phyloP scores from a whole-genome alignment of 2,888 invertebrate species.

The Eupeodes luniger region DNA sequence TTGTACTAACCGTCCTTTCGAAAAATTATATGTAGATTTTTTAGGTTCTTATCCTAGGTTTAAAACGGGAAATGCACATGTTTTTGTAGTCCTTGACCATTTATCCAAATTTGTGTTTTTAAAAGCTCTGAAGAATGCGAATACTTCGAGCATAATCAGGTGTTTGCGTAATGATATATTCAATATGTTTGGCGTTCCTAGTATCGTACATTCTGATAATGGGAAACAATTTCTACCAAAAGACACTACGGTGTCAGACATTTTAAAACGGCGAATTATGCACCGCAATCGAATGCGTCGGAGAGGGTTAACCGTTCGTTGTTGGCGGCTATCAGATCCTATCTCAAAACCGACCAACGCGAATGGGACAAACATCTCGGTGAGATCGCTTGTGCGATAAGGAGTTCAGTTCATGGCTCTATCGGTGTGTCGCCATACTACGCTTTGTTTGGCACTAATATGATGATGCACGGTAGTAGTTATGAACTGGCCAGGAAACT shows the following conservation, averaged over 20 bases:
- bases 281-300: constrained; percentile 57
- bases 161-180: background rate
- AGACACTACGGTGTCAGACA: background rate
- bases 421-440: no score
- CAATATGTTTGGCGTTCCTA: constrained; percentile 27
- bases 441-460: no score
- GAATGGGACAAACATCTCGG: constrained; percentile 64
- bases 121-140: background rate
- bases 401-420: no score
- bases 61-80: background rate
- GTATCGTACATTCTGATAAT: constrained; percentile 18
- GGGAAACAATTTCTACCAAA: no score
- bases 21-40: constrained; percentile 14
- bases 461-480: background rate
- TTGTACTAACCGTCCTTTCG: background rate
- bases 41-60: background rate
- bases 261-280: constrained; percentile 57
- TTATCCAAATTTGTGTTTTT: constrained; percentile 1
- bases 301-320: constrained; percentile 79
- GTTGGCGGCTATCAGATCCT: constrained; percentile 77
- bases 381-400: no score
- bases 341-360: constrained; percentile 61
- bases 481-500: background rate
- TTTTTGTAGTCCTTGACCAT: background rate
- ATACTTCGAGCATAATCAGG: background rate